phyloP scores from a whole-genome alignment of 1,140 invertebrate species.

The Drosophila athabasca region DNA sequence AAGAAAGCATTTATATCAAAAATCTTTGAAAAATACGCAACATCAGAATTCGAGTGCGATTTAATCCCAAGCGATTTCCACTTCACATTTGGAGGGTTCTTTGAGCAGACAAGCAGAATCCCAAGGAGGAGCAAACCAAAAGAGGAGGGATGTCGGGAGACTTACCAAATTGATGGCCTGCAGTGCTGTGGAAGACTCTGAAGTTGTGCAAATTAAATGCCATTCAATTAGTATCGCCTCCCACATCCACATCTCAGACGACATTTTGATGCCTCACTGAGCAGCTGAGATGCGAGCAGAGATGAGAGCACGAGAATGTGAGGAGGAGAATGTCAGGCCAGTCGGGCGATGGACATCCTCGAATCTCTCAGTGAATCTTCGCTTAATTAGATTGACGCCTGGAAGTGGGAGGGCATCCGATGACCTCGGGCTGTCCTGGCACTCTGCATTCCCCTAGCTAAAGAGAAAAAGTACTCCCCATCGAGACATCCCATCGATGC shows the following conservation, averaged over 20 bases:
- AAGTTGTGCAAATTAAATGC: constrained; percentile 46
- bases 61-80: constrained; percentile 10
- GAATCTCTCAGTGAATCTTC: neutral
- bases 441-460: too few species aligned
- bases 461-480: too few species aligned
- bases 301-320: neutral
- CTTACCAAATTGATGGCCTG: neutral
- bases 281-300: constrained; percentile 8
- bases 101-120: neutral
- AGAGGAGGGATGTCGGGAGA: constrained; percentile 2
- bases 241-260: constrained; percentile 10
- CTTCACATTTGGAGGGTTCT: constrained; percentile 35
- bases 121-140: neutral
- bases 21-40: constrained; percentile 3
- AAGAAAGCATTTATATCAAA: constrained; percentile 1
- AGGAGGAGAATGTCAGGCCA: neutral
- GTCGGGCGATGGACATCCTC: constrained; percentile 7
- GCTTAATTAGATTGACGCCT: constrained; percentile 29
- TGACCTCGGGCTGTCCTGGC: too few species aligned
- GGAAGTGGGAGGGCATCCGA: constrained; percentile 4
- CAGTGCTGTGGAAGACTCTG: constrained; percentile 1
- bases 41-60: constrained; percentile 28
- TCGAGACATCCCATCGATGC: neutral
- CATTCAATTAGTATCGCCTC: constrained; percentile 33
- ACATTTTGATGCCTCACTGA: constrained; percentile 36